Evolutionary conservation across 2,888 invertebrate species (phyloP).

Genomic region (Galeruca laticollis): DNA sequence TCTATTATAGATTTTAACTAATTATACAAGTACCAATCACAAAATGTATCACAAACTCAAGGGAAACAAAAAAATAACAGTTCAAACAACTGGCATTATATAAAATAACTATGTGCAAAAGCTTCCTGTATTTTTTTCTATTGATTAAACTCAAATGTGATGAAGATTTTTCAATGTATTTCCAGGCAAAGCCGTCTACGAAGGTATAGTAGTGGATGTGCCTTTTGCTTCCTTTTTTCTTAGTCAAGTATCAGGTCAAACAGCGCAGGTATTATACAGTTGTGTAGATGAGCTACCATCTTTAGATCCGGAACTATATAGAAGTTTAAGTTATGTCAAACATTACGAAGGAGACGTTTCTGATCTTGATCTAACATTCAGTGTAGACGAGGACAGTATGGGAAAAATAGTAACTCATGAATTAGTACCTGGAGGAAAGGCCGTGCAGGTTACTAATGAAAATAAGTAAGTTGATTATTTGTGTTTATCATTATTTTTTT

Average conservation of each 20-base stretch:
- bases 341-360: conserved; percentile 93
- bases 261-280: conserved; percentile 93
- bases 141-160: too few relatives aligned
- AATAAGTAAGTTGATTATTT: conserved; percentile 79
- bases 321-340: conserved; percentile 95
- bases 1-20: too few relatives aligned
- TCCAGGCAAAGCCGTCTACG: conserved; percentile 83
- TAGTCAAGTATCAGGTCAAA: conserved; percentile 93
- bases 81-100: too few relatives aligned
- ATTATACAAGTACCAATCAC: too few relatives aligned
- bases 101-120: too few relatives aligned
- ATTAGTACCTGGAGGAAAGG: conserved; percentile 93
- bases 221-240: conserved; percentile 99
- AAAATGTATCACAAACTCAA: too few relatives aligned
- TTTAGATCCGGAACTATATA: conserved; percentile 94
- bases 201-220: conserved; percentile 98
- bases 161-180: too few relatives aligned
- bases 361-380: conserved; percentile 95
- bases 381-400: conserved; percentile 94
- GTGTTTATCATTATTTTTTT: background rate
- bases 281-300: conserved; percentile 98
- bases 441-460: conserved; percentile 93
- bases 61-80: too few relatives aligned
- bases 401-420: conserved; percentile 96
- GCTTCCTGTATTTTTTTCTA: too few relatives aligned